A percentile compares a stretch with the other conserved stretches of the same genome.
Conservation (phyloP, 2,888 invertebrate genomes). For the Ormyrus nitidulus region DNA sequence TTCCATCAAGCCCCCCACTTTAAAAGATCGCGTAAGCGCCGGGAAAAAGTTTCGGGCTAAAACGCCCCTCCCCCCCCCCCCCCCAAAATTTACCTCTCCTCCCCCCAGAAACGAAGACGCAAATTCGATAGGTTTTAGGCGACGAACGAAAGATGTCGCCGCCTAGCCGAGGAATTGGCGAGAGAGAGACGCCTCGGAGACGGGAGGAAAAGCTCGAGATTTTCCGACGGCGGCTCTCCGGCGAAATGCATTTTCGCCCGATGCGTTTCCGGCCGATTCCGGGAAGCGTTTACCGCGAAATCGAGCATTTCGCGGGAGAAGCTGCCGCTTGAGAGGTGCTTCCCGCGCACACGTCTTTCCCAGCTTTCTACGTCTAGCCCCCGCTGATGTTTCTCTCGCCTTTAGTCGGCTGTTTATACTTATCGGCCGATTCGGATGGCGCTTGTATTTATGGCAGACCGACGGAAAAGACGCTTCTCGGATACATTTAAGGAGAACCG, state of each 20-base stretch:
- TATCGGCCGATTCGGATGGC: not conserved
- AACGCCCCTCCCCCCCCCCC: no score
- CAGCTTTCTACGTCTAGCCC: not conserved
- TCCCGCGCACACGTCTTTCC: not conserved
- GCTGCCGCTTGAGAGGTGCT: conserved; percentile 7
- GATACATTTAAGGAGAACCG: not conserved
- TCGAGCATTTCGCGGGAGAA: conserved; percentile 40
- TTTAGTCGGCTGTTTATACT: not conserved
- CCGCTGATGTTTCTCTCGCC: not conserved
- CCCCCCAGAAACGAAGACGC: conserved; percentile 1
- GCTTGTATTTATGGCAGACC: no score
- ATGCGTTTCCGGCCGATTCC: conserved; percentile 53
- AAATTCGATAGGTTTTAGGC: conserved; percentile 27
- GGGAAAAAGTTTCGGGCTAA: not conserved
- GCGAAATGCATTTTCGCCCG: conserved; percentile 50
- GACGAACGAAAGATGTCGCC: conserved; percentile 5
- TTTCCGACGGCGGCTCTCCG: conserved; percentile 47
- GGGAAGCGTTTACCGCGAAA: conserved; percentile 49
- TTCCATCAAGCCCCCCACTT: no score
- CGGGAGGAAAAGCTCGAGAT: conserved; percentile 38
- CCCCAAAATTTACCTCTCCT: no score
- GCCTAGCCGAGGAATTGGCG: not conserved
- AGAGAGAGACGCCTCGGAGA: not conserved
- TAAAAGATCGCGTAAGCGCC: not conserved
- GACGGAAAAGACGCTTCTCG: no score